Evolutionary conservation across 2,113 vertebrate species (phyloP), one percentile per base, ranked within the genome.

Genomic region (Cnemophilus loriae): DNA sequence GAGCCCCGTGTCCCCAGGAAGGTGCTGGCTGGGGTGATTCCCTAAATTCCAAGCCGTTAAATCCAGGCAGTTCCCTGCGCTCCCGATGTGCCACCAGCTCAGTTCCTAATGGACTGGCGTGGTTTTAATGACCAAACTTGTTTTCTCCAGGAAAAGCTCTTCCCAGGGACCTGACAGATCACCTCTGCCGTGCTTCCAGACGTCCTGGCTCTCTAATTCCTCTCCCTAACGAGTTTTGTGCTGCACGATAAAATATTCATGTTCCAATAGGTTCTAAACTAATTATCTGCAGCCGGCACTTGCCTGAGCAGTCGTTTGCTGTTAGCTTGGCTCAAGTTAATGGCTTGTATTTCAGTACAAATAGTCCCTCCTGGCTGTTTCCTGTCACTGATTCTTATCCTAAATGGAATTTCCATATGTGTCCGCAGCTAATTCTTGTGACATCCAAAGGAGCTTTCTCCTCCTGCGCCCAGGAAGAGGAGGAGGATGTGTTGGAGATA

Each of bases 191-290:
- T 59, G 74, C 87, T 93, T 97, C 92, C 92, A 95, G 85, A 93
- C 44, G 3, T 93, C 95, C 95, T 63, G 86, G 89, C 97, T 95
- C 92, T 96, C 95, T 96, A 88, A 98, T 98, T 98, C 97, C 97
- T 98, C 97, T 97, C 93, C 94, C 59, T 98, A 98, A 98, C 67
- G 96, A 98, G 96, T 97, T 98, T 96, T 98, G 95, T 96, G 97
- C 97, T 57, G 75, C 96, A 55, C 87, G 68, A 98, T 98, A 97
- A 98, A 98, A 98, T 98, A 98, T 98, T 98, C 98, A 98, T 98
- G 98, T 96, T 97, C 85, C 97, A 98, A 97, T 95, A 97, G 94
- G 91, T 97, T 97, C 97, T 98, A 96, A 98, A 97, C 97, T 98
- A 98, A 98, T 98, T 98, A 98, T 96, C 96, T 97, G 86, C 97